A percentile compares a stretch with the other conserved stretches of the same genome.
phyloP scores from a whole-genome alignment of 2,797 vertebrate genomes.

The Microhierax caerulescens region DNA sequence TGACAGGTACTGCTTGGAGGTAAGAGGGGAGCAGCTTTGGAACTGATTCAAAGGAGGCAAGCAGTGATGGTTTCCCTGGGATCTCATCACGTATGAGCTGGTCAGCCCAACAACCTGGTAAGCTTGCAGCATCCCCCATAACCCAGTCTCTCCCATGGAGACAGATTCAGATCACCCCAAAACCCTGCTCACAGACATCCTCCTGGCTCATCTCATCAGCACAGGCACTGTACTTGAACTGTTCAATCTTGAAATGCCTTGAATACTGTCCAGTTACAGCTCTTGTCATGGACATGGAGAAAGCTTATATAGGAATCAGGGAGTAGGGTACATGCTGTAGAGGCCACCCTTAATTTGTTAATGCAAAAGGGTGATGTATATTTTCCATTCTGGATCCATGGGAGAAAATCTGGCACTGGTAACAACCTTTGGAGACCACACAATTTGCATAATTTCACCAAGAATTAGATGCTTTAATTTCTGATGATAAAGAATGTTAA shows the following conservation, averaged over 20 bases:
- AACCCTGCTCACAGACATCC: background rate
- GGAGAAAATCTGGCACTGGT: background rate
- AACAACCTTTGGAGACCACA: background rate
- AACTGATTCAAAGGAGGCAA: background rate
- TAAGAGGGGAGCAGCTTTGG: background rate
- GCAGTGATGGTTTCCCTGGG: background rate
- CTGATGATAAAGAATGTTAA: background rate
- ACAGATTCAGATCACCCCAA: background rate
- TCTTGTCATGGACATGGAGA: background rate
- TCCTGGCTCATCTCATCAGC: background rate
- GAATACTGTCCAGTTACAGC: background rate
- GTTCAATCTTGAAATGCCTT: background rate
- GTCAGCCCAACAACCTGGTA: background rate
- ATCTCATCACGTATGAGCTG: background rate
- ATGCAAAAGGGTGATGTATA: background rate
- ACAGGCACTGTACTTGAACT: background rate
- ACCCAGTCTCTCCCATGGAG: background rate
- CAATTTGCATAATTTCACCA: background rate
- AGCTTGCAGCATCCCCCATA: background rate
- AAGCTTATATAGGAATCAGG: background rate
- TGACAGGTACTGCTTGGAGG: background rate
- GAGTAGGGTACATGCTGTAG: background rate
- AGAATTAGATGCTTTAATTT: background rate
- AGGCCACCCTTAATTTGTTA: background rate
- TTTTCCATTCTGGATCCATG: background rate